Base-by-base conservation (phyloP, 2,888 invertebrate genomes). In the Athalia rosae region DNA sequence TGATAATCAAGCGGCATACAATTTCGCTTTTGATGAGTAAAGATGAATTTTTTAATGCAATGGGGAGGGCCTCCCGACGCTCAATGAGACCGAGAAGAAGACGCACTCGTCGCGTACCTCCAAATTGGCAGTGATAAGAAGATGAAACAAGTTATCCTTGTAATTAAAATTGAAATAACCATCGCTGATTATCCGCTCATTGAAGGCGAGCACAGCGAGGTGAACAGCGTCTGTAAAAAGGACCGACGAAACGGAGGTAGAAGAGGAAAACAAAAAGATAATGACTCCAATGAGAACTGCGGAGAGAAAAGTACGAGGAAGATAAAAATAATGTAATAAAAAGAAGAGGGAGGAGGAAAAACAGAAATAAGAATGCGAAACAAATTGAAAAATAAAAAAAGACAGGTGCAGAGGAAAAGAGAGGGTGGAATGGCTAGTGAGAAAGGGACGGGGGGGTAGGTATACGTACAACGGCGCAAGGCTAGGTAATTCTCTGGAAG, bases 401-500 rank as follows among this genome's bases (percentile, higher is more conserved):
- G 53, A 41, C 41, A 56, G 15, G 15, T 50, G 28, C 50, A 28
- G 53, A 67, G 67, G 67, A 67, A 41, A 67, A 67, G 50, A 67
- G 50, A 53, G 2, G 53, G n/a, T 11, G 9, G 53, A 8, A n/a
- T 8, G 53, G 53, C 53, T 3, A 53, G n/a, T 11, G 53, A 53
- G 53, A 53, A 53, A 53, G 53, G 9, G n/a, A 53, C 53, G 7
- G 53, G 53, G n/a, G 28, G 28, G 28, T 28, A 28, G 2, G 28
- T 28, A 28, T 28, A 28, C 28, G 28, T 28, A 28, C 28, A 28
- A 15, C 43, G 58, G 58, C 58, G 58, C 45, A 58, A 71, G 71
- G 71, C 56, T 71, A 28, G 28, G 28, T 28, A 71, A 71, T 71
- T 71, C 58, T 58, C 71, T 58, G 71, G 15, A 71, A 71, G 58